These are phyloP conservation scores for Microcebus griseorufus DNA, from an alignment of 2,113 vertebrate genomes.

Conservation along the genomic window DNA sequence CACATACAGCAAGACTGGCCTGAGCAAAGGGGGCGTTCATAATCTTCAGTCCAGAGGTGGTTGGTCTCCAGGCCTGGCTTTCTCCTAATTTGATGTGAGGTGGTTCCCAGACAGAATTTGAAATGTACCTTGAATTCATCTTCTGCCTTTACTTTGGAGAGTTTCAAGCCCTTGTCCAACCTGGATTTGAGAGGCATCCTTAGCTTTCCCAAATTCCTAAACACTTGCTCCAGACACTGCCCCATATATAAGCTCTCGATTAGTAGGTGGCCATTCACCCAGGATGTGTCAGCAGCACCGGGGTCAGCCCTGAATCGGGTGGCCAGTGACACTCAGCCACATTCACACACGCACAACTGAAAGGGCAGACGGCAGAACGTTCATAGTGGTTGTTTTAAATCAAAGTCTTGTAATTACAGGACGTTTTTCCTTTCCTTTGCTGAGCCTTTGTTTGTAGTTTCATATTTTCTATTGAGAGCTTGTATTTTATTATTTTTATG, in stretches of 20 bases:
- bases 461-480: not conserved
- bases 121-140: not conserved
- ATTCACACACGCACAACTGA: not conserved
- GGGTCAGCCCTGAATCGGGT: not conserved
- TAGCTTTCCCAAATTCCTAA: not conserved
- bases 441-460: not conserved
- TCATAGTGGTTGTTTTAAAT: not conserved
- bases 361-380: not conserved
- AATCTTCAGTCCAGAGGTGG: not conserved
- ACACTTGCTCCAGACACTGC: not conserved
- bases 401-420: not conserved
- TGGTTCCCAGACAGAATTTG: not conserved
- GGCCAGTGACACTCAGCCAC: fast-evolving
- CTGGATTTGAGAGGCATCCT: not conserved
- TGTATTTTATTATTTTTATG: not conserved
- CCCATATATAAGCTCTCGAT: not conserved
- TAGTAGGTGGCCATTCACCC: not conserved
- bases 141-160: not conserved
- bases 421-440: not conserved
- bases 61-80: not conserved
- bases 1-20: not conserved
- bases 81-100: not conserved
- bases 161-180: not conserved
- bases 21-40: not conserved
- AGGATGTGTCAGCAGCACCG: not conserved